Base-by-base conservation (phyloP, 2,113 vertebrate species). In the Mormyrus lacerda region DNA sequence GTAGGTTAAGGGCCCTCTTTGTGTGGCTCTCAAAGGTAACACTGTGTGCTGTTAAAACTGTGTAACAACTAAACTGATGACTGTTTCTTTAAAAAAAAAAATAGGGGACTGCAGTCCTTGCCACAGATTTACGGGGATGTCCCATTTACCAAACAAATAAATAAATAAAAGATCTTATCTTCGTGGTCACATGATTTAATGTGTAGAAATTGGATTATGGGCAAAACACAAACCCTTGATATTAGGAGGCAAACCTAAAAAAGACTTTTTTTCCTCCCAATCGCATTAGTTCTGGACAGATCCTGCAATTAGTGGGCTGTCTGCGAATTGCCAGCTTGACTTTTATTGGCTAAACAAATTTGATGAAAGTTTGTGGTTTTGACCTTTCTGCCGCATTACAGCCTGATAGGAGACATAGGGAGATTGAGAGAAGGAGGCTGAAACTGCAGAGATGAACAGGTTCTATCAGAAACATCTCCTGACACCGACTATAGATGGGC, bases 301-400 rank as follows among this genome's bases (percentile, higher is more conserved):
- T 92, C 91, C 91, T 92, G 90, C 94, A 94, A 95, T 95, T 94
- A 95, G 91, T 87, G 90, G 87, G 90, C 89, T 91, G 92, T 93
- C 92, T 93, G 88, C 91, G 82, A 79, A 91, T 91, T 91, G 90
- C 89, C 90, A 35, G 76, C 79, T 92, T 91, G 93, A 94, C 92
- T 94, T 94, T 95, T 94, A 95, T 95, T 95, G 89, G 93, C 89
- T 93, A 92, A 95, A 93, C 92, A 94, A 94, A 94, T 95, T 92
- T 92, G 90, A 93, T 92, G 91, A 93, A 94, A 94, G 91, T 94
- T 94, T 94, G 94, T 93, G 92, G 88, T 92, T 94, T 94, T 95
- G 95, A 95, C 94, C 95, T 95, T 95, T 91, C 92, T 93, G 87
- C 48, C 91, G 88, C 91, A 92, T 92, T 94, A 91, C 91, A 83